Percentiles rank a stretch among this genome's conserved stretches.
Conservation (phyloP, 2,888 invertebrate species). For the Atherix ibis region DNA sequence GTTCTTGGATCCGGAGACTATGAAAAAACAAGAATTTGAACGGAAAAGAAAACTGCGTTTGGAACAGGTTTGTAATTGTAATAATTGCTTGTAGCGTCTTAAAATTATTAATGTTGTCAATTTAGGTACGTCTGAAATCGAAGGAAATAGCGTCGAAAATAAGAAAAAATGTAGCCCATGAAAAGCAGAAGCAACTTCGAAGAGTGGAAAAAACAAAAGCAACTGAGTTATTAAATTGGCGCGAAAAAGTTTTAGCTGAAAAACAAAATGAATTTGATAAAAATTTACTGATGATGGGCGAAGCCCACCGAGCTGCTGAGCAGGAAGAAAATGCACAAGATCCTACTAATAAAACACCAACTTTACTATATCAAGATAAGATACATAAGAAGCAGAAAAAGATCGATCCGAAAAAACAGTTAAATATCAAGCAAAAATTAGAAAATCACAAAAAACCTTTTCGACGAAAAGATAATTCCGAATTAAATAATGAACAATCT, state of each 20-base stretch:
- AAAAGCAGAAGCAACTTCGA: constrained; percentile 35
- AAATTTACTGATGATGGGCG: constrained; percentile 3
- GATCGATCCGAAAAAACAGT: not conserved
- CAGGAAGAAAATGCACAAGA: not conserved
- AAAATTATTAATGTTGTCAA: not conserved
- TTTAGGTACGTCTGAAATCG: constrained; percentile 45
- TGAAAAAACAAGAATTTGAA: constrained; percentile 39
- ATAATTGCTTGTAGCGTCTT: not conserved
- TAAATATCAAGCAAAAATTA: not conserved
- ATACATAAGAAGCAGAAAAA: not conserved
- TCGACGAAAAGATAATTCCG: constrained; percentile 1
- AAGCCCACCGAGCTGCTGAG: constrained; percentile 10
- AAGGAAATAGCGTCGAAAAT: constrained; percentile 39
- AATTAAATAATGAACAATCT: constrained; percentile 5
- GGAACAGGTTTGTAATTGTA: constrained; percentile 37
- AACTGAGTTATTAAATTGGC: constrained; percentile 33
- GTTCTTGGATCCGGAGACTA: constrained; percentile 35
- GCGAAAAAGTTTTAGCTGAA: constrained; percentile 11
- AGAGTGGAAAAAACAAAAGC: constrained; percentile 36
- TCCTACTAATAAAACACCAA: not conserved
- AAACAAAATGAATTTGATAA: constrained; percentile 4
- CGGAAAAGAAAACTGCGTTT: constrained; percentile 42
- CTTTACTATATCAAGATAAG: not conserved
- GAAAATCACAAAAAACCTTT: not conserved
- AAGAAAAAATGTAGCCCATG: constrained; percentile 37